These are phyloP conservation scores for Ctenodactylus gundi DNA, from an alignment of 2,113 vertebrate species.

Conservation along the genomic window DNA sequence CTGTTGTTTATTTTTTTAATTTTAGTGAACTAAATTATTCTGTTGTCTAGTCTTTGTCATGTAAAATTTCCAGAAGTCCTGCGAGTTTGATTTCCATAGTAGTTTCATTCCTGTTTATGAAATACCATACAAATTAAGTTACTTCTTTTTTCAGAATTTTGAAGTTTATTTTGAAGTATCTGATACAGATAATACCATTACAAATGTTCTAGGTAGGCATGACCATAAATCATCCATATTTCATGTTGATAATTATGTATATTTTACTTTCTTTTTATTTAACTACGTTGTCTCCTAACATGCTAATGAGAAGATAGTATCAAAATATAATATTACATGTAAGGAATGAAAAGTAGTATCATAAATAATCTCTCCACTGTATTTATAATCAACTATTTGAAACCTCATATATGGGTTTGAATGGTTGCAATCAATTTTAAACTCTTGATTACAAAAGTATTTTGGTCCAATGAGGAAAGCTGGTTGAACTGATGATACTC, in stretches of 20 bases:
- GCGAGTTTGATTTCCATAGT: not conserved
- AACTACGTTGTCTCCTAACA: constrained; percentile 47
- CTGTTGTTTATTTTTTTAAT: not conserved
- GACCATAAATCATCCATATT: constrained; percentile 14
- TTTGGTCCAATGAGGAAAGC: constrained; percentile 11
- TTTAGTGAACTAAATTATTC: constrained; percentile 35
- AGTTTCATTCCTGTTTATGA: constrained; percentile 26
- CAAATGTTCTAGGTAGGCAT: constrained; percentile 1
- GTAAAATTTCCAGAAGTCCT: constrained; percentile 24
- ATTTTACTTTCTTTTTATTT: constrained; percentile 53
- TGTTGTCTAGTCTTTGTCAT: not conserved
- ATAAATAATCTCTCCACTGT: constrained; percentile 18
- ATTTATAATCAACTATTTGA: constrained; percentile 43
- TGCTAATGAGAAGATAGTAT: not conserved
- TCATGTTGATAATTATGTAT: not conserved
- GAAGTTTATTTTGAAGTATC: constrained; percentile 36
- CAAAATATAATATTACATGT: constrained; percentile 13
- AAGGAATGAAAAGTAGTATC: constrained; percentile 20
- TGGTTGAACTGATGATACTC: constrained; percentile 26
- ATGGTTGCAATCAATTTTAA: constrained; percentile 38
- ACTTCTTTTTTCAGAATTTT: constrained; percentile 57
- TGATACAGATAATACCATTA: not conserved
- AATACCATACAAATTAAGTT: not conserved
- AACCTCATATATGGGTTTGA: not conserved
- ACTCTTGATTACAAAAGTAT: constrained; percentile 53